A percentile compares a stretch with the other conserved stretches of the same genome.
Conservation (phyloP, 2,888 invertebrate genomes). For the Mechanitis messenoides region DNA sequence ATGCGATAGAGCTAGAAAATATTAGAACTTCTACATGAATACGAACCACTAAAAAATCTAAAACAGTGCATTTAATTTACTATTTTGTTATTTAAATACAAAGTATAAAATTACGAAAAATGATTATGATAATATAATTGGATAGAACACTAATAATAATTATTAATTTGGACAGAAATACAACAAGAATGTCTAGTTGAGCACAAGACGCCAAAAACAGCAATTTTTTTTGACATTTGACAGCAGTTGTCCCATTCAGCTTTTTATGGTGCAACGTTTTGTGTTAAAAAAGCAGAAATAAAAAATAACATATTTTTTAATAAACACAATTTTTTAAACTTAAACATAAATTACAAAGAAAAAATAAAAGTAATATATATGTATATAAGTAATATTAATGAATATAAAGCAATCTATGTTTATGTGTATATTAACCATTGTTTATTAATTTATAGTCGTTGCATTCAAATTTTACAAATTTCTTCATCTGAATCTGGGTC, state of each 20-base stretch:
- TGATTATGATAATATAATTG: slow-evolving; percentile 21
- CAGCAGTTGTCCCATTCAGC: slow-evolving; percentile 6
- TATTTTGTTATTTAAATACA: slow-evolving; percentile 8
- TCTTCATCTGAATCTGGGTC: too few species aligned
- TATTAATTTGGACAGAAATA: slow-evolving; percentile 27
- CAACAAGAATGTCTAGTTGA: slow-evolving; percentile 53
- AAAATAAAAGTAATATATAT: too few species aligned
- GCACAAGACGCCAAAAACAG: slow-evolving; percentile 51
- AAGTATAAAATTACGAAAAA: slow-evolving; percentile 13
- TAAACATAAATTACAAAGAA: too few species aligned
- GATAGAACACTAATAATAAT: slow-evolving; percentile 7
- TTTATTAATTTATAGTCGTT: too few species aligned
- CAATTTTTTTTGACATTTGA: slow-evolving; percentile 34
- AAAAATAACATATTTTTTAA: not conserved
- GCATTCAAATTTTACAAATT: too few species aligned
- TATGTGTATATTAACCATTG: too few species aligned
- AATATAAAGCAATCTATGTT: too few species aligned
- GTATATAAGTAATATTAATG: too few species aligned
- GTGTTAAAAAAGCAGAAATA: not conserved
- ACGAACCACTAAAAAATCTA: slow-evolving; percentile 8
- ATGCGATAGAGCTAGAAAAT: slow-evolving; percentile 59
- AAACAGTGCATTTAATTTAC: slow-evolving; percentile 3
- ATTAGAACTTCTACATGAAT: slow-evolving; percentile 52
- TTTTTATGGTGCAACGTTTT: not conserved
- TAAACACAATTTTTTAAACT: too few species aligned